A percentile compares a stretch with the other conserved stretches of the same genome.
These are phyloP conservation scores for Apodemia duryi DNA, from an alignment of 2,888 invertebrate genomes.

Conservation along the genomic window DNA sequence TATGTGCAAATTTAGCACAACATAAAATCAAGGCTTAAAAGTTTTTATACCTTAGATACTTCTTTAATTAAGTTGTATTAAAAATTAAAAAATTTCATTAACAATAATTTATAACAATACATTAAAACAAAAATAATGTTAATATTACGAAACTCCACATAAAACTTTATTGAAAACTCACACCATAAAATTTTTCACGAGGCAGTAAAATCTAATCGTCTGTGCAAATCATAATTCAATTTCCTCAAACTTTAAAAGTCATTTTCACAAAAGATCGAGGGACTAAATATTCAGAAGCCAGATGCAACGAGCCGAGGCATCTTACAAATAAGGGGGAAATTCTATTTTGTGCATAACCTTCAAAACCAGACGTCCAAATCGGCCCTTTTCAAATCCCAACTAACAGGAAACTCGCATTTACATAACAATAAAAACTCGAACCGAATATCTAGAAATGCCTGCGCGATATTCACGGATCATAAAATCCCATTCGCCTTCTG, in stretches of 20 bases:
- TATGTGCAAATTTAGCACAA: too few relatives aligned
- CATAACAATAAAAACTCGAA: constrained; percentile 80
- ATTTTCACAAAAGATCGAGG: constrained; percentile 51
- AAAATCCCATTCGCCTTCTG: constrained; percentile 67
- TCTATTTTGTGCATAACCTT: constrained; percentile 71
- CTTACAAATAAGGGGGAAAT: constrained; percentile 66
- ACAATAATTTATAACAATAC: not conserved
- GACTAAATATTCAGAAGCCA: constrained; percentile 55
- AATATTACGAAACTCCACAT: not conserved
- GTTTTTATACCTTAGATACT: too few relatives aligned
- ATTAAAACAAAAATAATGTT: not conserved
- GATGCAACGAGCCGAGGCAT: constrained; percentile 44
- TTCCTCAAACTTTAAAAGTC: constrained; percentile 58
- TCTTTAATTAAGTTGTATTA: too few relatives aligned
- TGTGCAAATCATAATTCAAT: constrained; percentile 59
- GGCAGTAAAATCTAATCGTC: constrained; percentile 53
- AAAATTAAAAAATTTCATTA: not conserved
- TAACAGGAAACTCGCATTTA: constrained; percentile 78
- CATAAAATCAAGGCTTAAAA: too few relatives aligned
- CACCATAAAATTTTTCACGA: constrained; percentile 25
- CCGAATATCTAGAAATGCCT: constrained; percentile 77
- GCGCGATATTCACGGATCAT: constrained; percentile 78
- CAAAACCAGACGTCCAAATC: constrained; percentile 78
- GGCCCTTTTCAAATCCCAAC: constrained; percentile 78
- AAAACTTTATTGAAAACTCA: constrained; percentile 1